Base-by-base conservation (phyloP, 2,888 invertebrate species). In the Aelia acuminata region DNA sequence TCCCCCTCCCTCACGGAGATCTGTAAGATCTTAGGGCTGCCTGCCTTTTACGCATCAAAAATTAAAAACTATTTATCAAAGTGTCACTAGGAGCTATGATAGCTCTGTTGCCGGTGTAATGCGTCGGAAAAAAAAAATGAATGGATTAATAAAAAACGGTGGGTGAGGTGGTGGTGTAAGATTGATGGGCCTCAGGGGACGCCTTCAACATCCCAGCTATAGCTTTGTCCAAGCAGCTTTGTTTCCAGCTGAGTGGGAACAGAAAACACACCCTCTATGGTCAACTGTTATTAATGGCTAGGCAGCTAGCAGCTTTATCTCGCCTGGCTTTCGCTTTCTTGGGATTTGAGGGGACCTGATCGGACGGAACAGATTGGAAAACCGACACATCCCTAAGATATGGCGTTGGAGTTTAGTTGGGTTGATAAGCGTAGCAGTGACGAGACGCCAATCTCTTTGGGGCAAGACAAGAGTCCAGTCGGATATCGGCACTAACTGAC, bases 251-350 rank as follows among this genome's bases (percentile, higher is more conserved):
- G 75, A 75, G 39, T 39, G 35, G 35, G 35, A 39, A 39, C 22
- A 35, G 39, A 75, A 75, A 75, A 39, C 75, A 75, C 75, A 13
- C 35, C 10, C n/a, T 75, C 75, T 39, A 75, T 75, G 75, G 75
- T 75, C 75, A 75, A 39, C 75, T 75, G 39, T 75, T 75, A 75
- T 75, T 75, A 75, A 75, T 75, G 75, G 75, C 18, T 53, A 53
- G n/a, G 3, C n/a, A 53, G 53, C 22, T 39, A 39, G 20, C 39
- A 75, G 35, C 75, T 75, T 75, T 75, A 75, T 75, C 75, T 39
- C 22, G 5, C 22, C 4, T 75, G 20, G 8, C 20, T 39, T 39
- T 22, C 39, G n/a, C 22, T 75, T 75, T 75, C 75, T 75, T 39
- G 39, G 75, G 1, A 20, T 39, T 2, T 7, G 75, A 39, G 75